Evolutionary conservation across 2,797 vertebrate species (phyloP).

Genomic region (Argyrosomus regius): DNA sequence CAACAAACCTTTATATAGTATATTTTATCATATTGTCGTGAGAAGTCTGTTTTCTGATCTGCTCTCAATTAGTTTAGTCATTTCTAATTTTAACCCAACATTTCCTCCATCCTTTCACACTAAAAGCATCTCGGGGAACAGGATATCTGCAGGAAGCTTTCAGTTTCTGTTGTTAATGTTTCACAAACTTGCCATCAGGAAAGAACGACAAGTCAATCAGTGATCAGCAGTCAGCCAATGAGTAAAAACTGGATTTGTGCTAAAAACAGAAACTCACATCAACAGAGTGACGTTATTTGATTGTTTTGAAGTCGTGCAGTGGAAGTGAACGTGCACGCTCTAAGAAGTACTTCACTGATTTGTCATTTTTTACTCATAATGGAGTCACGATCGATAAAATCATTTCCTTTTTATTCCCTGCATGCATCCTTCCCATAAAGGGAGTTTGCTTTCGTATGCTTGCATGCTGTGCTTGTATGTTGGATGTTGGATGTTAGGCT

Average conservation of each 20-base stretch:
- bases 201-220: background rate
- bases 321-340: background rate
- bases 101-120: background rate
- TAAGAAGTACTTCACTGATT: background rate
- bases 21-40: background rate
- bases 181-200: background rate
- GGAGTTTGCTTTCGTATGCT: no score
- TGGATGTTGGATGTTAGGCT: no score
- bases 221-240: no score
- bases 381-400: background rate
- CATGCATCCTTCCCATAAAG: no score
- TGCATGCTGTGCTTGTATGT: no score
- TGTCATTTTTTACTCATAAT: background rate
- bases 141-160: slow-evolving; percentile 1
- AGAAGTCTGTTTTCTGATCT: background rate
- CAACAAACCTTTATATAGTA: no score
- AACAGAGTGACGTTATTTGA: background rate
- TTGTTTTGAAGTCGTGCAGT: background rate
- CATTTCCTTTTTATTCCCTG: no score
- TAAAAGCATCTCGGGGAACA: background rate
- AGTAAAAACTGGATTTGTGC: no score
- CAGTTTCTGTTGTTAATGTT: background rate
- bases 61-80: background rate
- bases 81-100: background rate
- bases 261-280: background rate